Base-by-base conservation (phyloP, 2,797 vertebrate genomes). In the Eulemur coronatus region DNA sequence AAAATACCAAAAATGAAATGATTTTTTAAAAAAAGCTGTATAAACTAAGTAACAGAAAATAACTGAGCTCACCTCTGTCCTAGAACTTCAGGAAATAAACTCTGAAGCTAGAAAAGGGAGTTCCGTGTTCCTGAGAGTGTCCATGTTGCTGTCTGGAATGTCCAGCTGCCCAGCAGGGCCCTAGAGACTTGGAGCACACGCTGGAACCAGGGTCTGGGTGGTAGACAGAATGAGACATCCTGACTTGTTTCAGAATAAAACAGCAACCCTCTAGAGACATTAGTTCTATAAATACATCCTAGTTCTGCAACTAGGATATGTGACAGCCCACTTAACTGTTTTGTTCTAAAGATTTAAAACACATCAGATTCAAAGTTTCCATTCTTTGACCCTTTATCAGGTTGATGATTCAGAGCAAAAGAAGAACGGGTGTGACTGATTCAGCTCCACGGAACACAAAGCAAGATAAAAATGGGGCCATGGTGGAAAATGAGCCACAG, bases 121-220 rank as follows among this genome's bases (percentile, higher is more conserved):
- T 65, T 72, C 24, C 7, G 7, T 33, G 1, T 26, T 59, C 38
- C 43, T 35, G 30, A 70, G 22, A n/a, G 43, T 15, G 10, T 38
- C 1, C 1, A 1, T 2, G 0, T 35, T 63, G 12, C n/a, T 4
- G 14, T 43, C 5, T 12, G 15, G 59, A 75, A 4, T 0, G 26
- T 14, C 26, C 17, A 69, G 57, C 17, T 75, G 38, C n/a, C 1
- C 1, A 33, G 28, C 6, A 17, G 35, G 33, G 9, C 3, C 18
- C 35, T 72, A 6, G 12, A 10, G 14, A n/a, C 38, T 89, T 38
- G 41, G 52, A 76, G 14, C 50, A 59, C 9, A 1, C 17, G 5
- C 14, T n/a, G 24, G 52, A 91, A 22, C 41, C 46, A 6, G 72
- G 30, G 20, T 46, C 1, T 13, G 0, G 73, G 18, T 30, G 26